These are phyloP conservation scores for Blastobasis adustella DNA, from an alignment of 2,888 invertebrate genomes.

Conservation along the genomic window DNA sequence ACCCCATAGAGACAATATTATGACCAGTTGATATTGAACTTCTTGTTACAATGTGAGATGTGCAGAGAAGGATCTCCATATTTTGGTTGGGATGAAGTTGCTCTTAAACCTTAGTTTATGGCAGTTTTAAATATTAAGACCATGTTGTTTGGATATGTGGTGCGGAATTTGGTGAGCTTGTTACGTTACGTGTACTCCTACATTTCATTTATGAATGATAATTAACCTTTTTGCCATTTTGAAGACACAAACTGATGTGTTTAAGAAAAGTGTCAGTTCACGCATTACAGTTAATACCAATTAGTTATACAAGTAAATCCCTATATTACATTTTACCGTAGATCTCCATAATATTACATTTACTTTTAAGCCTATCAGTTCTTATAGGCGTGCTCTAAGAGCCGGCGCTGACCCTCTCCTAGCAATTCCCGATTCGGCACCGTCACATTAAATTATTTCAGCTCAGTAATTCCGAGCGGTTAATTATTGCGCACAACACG, in stretches of 20 bases:
- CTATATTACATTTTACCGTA: no score
- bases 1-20: conserved; percentile 48
- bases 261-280: no score
- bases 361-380: no score
- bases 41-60: conserved; percentile 7
- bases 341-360: conserved; percentile 2
- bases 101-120: conserved; percentile 48
- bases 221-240: no score
- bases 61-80: conserved; percentile 17
- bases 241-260: no score
- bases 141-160: not conserved
- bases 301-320: no score
- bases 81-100: conserved; percentile 25
- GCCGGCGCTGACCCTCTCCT: no score
- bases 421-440: conserved; percentile 35
- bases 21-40: conserved; percentile 30
- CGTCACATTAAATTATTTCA: conserved; percentile 74
- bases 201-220: no score
- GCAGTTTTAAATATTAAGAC: conserved; percentile 63
- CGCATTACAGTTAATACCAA: no score
- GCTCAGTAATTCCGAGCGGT: conserved; percentile 74
- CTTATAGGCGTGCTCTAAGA: no score
- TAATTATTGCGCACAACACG: conserved; percentile 73
- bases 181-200: no score
- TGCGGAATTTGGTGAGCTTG: no score